Percentiles rank a stretch among this genome's conserved stretches.
phyloP scores from a whole-genome alignment of 2,888 invertebrate genomes.

The Terebella lapidaria region DNA sequence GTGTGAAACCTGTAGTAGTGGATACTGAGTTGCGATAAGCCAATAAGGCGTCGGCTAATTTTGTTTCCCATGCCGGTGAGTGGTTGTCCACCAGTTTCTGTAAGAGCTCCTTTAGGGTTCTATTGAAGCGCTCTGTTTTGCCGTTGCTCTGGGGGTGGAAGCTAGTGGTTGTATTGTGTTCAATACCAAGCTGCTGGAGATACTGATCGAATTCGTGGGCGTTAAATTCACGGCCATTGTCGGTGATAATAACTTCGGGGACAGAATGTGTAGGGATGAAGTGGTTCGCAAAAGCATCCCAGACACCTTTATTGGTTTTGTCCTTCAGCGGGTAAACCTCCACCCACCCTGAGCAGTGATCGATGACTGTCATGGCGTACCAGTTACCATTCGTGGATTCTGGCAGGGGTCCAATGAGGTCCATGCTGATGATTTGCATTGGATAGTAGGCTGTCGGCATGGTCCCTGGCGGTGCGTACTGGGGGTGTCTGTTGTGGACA shows the following conservation, averaged over 20 bases:
- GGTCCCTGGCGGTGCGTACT: neutral
- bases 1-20: neutral
- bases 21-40: neutral
- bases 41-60: neutral
- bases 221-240: neutral
- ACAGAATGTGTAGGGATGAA: neutral
- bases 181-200: neutral
- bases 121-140: neutral
- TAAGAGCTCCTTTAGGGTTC: neutral
- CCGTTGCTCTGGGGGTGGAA: neutral
- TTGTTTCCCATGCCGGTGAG: neutral
- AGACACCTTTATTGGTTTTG: neutral
- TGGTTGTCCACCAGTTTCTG: neutral
- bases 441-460: neutral
- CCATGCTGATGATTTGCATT: neutral
- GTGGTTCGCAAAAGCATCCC: neutral
- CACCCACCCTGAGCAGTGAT: constrained; percentile 1
- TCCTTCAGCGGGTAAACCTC: neutral
- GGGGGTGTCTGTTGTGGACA: neutral
- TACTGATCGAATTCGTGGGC: neutral
- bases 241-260: neutral
- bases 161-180: neutral
- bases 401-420: constrained; percentile 1
- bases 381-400: neutral
- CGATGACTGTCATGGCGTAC: neutral